Conservation (phyloP, 2,888 invertebrate genomes). For the Xiphydria camelus region DNA sequence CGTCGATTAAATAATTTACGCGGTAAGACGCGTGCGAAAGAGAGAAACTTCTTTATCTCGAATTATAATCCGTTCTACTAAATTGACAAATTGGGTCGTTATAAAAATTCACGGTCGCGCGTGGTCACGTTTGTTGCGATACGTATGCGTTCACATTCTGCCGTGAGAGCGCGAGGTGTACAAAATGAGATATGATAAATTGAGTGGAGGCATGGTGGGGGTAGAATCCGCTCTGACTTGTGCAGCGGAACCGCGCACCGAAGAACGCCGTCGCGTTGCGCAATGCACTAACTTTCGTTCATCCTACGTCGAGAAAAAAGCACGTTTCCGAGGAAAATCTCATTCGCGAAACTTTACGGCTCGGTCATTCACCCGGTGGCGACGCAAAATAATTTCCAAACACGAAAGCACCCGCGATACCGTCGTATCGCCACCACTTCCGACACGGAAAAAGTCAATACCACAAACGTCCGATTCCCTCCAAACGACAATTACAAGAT, state of each 20-base stretch:
- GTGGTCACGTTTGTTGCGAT: no score
- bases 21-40: no score
- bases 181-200: slow-evolving; percentile 19
- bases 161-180: background rate
- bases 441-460: slow-evolving; percentile 4
- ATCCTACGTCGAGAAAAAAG: slow-evolving; percentile 28
- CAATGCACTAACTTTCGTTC: slow-evolving; percentile 51
- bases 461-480: slow-evolving; percentile 28
- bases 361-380: no score
- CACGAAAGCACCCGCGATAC: no score
- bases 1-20: no score
- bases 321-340: slow-evolving; percentile 12
- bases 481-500: slow-evolving; percentile 46
- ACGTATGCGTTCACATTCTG: no score
- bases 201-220: slow-evolving; percentile 26
- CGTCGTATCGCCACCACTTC: no score
- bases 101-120: no score
- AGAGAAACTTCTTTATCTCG: no score
- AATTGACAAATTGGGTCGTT: no score
- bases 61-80: no score
- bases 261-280: slow-evolving; percentile 48
- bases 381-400: no score
- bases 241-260: slow-evolving; percentile 34
- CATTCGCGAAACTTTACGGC: background rate
- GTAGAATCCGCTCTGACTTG: slow-evolving; percentile 31